Evolutionary conservation across 2,113 vertebrate genomes (phyloP).

Genomic region (Acinonyx jubatus): DNA sequence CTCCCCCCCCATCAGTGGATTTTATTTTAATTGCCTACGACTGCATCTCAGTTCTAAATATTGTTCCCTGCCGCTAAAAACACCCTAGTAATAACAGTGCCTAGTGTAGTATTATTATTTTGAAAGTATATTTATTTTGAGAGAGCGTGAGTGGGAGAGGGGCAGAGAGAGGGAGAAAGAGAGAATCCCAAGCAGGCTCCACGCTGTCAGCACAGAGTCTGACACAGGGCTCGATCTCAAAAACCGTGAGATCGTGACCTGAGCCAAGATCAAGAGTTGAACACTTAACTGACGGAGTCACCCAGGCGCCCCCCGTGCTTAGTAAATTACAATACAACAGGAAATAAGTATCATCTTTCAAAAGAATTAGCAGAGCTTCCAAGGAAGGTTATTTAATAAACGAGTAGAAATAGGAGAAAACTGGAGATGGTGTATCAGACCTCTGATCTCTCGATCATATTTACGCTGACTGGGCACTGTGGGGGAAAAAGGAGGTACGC

Average conservation of each 20-base stretch:
- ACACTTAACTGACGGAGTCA: too few relatives aligned
- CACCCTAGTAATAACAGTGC: background rate
- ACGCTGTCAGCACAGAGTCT: too few relatives aligned
- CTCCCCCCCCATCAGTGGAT: background rate
- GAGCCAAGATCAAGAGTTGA: too few relatives aligned
- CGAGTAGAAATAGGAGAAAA: background rate
- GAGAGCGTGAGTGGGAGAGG: too few relatives aligned
- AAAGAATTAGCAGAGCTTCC: slow-evolving; percentile 21
- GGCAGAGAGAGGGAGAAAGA: too few relatives aligned
- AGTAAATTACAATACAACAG: background rate
- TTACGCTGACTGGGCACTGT: background rate
- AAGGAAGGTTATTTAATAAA: slow-evolving; percentile 44
- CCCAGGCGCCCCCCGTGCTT: background rate
- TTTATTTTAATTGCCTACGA: slow-evolving; percentile 42
- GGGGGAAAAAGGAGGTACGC: background rate
- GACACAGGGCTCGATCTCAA: too few relatives aligned
- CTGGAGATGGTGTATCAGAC: background rate
- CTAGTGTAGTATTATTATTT: background rate
- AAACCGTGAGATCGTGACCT: too few relatives aligned
- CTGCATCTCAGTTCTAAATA: background rate
- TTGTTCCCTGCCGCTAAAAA: background rate
- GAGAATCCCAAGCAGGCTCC: too few relatives aligned
- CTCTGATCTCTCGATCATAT: background rate
- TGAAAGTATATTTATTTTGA: too few relatives aligned
- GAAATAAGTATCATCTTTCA: background rate